Evolutionary conservation across 2,113 vertebrate species (phyloP).

Genomic region (Saimiri boliviensis): DNA sequence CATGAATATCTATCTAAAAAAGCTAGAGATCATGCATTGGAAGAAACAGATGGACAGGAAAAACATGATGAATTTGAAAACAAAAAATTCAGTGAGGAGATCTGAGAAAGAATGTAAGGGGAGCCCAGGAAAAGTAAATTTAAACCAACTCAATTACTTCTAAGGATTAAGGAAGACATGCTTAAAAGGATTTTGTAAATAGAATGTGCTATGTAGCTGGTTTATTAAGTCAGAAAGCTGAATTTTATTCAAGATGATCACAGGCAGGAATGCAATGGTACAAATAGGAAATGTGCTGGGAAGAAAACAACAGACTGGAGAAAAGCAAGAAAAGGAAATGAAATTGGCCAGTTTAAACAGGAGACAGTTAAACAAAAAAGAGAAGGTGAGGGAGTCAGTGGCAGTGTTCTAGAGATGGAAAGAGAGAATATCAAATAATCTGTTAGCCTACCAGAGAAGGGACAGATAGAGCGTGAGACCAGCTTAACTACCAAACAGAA

Average conservation of each 20-base stretch:
- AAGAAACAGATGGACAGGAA: neutral
- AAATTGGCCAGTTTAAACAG: neutral
- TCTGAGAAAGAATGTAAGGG: neutral
- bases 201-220: neutral
- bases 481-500: neutral
- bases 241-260: slow-evolving; percentile 20
- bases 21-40: neutral
- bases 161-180: neutral
- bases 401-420: neutral
- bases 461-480: neutral
- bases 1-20: neutral
- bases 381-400: no score
- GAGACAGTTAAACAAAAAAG: neutral
- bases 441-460: neutral
- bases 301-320: neutral
- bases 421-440: neutral
- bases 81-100: neutral
- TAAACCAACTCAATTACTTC: neutral
- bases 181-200: slow-evolving; percentile 45
- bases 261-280: slow-evolving; percentile 30
- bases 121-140: neutral
- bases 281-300: neutral
- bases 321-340: slow-evolving; percentile 15
- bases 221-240: slow-evolving; percentile 19
- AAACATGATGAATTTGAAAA: neutral